Base-by-base conservation (phyloP, 2,113 vertebrate species). In the Arizona elegans region DNA sequence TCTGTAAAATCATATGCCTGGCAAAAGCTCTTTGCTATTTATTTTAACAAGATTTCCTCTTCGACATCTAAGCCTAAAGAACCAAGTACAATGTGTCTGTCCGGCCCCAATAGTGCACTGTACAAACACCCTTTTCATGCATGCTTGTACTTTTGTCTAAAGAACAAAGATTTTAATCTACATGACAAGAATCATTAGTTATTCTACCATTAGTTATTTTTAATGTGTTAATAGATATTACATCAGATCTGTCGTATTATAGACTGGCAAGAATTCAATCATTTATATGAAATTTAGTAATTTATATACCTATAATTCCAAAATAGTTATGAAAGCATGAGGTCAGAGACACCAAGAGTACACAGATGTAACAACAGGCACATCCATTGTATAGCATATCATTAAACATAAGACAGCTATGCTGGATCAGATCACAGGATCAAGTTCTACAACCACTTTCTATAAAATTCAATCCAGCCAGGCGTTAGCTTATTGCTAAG, bases 91-190 rank as follows among this genome's bases (percentile, higher is more conserved):
- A 23, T 90, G 43, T 88, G 24, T 52, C 43, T 26, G 10, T 52
- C 86, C 10, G 3, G 23, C 50, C 50, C 86, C 50, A 87, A 50
- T n/a, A 88, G 56, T 38, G 75, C 21, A 86, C 12, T 86, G 88
- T 62, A 90, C 55, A 86, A 90, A 90, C 88, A 86, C 53, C 47
- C 47, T 86, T 38, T 89, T 26, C 47, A 47, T 75, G 87, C 29
- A 90, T 6, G 4, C 70, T 86, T 90, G 88, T 52, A 90, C 12
- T 90, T 85, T 90, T 90, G 92, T 88, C 92, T 86, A 56, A 50
- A 88, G 59, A 75, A 89, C 59, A 70, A 92, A 86, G 55, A 59
- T 90, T 86, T 26, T 85, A 54, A 92, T 58, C 70, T 93, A 13
- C 52, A 89, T 38, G 33, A 89, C 29, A 55, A 81, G 70, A 81